A percentile compares a stretch with the other conserved stretches of the same genome.
These are phyloP conservation scores for Nematostella vectensis DNA, from an alignment of 92 coral and sea anemone species.

Conservation along the genomic window DNA sequence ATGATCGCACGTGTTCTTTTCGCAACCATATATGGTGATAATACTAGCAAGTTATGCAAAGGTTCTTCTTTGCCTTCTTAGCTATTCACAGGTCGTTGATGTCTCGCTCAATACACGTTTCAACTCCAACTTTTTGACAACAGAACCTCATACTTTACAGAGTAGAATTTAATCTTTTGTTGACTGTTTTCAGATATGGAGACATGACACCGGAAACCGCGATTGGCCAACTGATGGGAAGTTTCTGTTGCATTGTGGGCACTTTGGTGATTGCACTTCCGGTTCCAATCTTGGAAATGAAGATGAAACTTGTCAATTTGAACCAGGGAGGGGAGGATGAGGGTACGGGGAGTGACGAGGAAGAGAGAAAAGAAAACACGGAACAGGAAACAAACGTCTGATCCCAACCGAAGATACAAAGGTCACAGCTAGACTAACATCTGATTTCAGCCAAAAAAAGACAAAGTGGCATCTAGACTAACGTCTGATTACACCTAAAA, in stretches of 20 bases:
- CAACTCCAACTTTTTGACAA: too few species aligned
- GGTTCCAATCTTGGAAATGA: conserved; percentile 84
- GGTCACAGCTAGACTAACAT: too few species aligned
- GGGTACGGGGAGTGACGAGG: background rate
- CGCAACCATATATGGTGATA: too few species aligned
- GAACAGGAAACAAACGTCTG: background rate
- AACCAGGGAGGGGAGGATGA: conserved; percentile 15
- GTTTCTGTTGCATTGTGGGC: conserved; percentile 80
- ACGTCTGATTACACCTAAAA: too few species aligned
- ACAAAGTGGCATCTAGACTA: too few species aligned
- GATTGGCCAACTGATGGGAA: conserved; percentile 77
- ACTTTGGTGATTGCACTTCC: conserved; percentile 81
- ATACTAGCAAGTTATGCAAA: too few species aligned
- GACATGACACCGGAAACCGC: conserved; percentile 87
- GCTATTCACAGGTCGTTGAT: too few species aligned
- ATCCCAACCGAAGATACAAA: background rate
- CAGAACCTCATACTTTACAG: too few species aligned
- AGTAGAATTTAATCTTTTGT: too few species aligned
- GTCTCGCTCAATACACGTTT: too few species aligned
- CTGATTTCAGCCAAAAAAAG: background rate
- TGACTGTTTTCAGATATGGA: conserved; percentile 67
- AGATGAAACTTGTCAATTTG: conserved; percentile 68
- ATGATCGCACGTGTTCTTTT: too few species aligned
- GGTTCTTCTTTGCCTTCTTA: too few species aligned
- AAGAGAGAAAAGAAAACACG: background rate